Base-by-base conservation (phyloP, 1,140 invertebrate genomes). In the Neodiprion pinetum region DNA sequence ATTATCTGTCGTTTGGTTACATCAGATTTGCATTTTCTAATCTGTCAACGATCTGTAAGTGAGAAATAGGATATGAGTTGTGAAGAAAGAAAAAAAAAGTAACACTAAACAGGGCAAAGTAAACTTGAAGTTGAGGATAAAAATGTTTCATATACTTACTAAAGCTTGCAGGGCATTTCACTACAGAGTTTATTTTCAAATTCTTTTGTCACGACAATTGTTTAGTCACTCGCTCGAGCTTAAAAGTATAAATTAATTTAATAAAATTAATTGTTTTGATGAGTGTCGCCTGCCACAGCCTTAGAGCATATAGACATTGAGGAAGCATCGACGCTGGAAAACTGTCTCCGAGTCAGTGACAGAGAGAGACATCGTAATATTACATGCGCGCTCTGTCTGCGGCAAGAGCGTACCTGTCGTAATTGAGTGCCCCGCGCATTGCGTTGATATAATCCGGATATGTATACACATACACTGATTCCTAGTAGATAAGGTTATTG, bases 221-320 rank as follows among this genome's bases (percentile, higher is more conserved):
- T 61, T 61, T 61, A 61, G 53, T 61, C 53, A 61, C 53, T 61
- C 53, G n/a, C 53, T 61, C 53, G 53, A 14, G n/a, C 53, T 61
- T 5, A 61, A 61, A 61, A 61, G 53, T 61, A 17, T 61, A 17
- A 1, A 61, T 61, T 61, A 61, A 61, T 61, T 14, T 61, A 61
- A 61, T 61, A 61, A 17, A 61, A 14, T 61, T 61, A 61, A 61
- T 61, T 61, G 53, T 61, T 61, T 61, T 61, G 53, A 61, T 61
- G 53, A 61, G 53, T 61, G 53, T 61, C 53, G 53, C 53, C 53
- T 61, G 53, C 53, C 53, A 61, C 53, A 61, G 53, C 53, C 53
- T 21, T 21, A 21, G 17, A 21, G 17, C 17, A 21, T 21, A 21
- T 21, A 21, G 17, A 21, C 17, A 21, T 21, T 21, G 17, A 21